Conservation (phyloP, 35 echinoderm and acorn worm genomes). For the Anneissia japonica region DNA sequence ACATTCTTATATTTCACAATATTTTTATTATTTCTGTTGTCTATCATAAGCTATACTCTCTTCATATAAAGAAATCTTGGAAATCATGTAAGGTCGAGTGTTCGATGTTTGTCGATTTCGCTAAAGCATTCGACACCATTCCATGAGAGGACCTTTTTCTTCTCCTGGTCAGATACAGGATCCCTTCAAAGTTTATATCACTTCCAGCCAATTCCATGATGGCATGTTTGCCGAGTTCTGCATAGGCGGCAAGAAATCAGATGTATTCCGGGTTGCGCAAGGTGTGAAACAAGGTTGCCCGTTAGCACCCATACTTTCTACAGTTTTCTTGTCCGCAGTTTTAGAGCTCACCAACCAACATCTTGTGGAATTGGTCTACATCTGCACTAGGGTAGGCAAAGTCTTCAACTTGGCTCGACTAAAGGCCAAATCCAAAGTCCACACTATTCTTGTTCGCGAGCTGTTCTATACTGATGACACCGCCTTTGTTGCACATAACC, state of each 20-base stretch:
- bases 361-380: slow-evolving; percentile 3
- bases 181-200: too few species aligned
- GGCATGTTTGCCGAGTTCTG: slow-evolving; percentile 6
- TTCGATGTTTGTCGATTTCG: too few species aligned
- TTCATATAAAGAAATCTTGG: too few species aligned
- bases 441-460: not conserved
- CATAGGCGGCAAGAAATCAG: not conserved
- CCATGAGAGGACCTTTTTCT: too few species aligned
- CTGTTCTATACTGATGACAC: slow-evolving; percentile 20
- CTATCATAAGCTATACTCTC: too few species aligned
- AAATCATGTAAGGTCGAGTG: too few species aligned
- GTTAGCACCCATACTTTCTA: slow-evolving; percentile 8
- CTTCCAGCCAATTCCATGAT: not conserved
- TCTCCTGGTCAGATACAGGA: too few species aligned
- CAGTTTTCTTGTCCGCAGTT: slow-evolving; percentile 15
- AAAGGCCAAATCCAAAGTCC: slow-evolving; percentile 17
- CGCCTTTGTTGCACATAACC: slow-evolving; percentile 6
- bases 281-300: slow-evolving; percentile 13
- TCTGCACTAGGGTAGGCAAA: slow-evolving; percentile 34
- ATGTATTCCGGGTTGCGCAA: slow-evolving; percentile 7
- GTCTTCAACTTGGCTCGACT: slow-evolving; percentile 37
- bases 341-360: slow-evolving; percentile 21
- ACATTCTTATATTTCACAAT: too few species aligned
- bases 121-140: too few species aligned
- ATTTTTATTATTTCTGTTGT: too few species aligned